Percentiles rank a stretch among this genome's conserved stretches.
Conservation (phyloP, 2,888 invertebrate genomes). For the Tiliacea aurago region DNA sequence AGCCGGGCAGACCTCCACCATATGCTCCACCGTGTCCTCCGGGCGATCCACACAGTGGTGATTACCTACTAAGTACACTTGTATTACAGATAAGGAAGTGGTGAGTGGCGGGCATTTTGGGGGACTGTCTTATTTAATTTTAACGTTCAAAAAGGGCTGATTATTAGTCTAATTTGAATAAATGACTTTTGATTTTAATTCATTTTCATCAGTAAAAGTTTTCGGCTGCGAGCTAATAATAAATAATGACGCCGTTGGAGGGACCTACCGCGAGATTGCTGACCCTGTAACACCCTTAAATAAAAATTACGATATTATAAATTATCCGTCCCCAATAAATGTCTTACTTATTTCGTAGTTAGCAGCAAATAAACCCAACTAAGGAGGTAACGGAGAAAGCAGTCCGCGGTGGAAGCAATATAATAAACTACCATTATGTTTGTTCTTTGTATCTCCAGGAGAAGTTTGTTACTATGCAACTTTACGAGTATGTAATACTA, state of each 20-base stretch:
- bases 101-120: no score
- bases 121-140: no score
- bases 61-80: no score
- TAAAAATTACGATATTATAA: slow-evolving; percentile 10
- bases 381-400: neutral
- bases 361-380: slow-evolving; percentile 5
- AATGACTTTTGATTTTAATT: neutral
- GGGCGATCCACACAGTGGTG: no score
- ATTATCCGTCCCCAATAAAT: neutral
- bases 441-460: slow-evolving; percentile 23
- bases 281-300: neutral
- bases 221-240: neutral
- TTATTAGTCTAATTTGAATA: no score
- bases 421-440: slow-evolving; percentile 32
- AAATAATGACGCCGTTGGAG: neutral
- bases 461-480: slow-evolving; percentile 39
- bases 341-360: slow-evolving; percentile 7
- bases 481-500: slow-evolving; percentile 18
- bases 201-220: slow-evolving; percentile 2
- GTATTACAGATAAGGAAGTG: no score
- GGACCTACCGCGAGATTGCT: neutral
- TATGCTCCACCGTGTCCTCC: no score
- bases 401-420: neutral
- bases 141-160: no score
- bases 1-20: no score